Evolutionary conservation across 2,888 invertebrate species (phyloP), one percentile per base, ranked within the genome.

Genomic region (Nycteola revayana): DNA sequence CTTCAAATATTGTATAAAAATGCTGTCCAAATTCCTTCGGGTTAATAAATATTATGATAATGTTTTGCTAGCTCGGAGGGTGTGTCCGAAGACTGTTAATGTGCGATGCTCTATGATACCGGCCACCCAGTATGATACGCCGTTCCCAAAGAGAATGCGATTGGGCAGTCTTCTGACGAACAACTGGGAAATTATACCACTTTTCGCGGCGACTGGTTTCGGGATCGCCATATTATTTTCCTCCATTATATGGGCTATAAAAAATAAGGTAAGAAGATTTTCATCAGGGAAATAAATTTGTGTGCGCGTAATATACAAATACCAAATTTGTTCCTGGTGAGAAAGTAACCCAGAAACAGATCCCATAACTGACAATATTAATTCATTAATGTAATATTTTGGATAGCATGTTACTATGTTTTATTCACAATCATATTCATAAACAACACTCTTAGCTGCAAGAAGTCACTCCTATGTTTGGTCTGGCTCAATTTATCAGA

Each of bases 121-220:
- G 0, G 64, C 75, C 0, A 43, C 36, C n/a, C 87, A 87, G 58
- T 87, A 87, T 45, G 81, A 84, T 27, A 32, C 52, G 1, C 70
- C 74, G 1, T 33, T 62, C 0, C 66, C 81, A 0, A 60, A 57
- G n/a, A 71, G 53, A 36, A 30, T 85, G 6, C 42, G 43, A 0
- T 7, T 76, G 0, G 42, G 47, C 1, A 70, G 77, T 28, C 69
- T 57, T 0, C 8, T 79, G 10, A 57, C 22, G 5, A 60, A 49
- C 1, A 70, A 82, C 46, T 86, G 82, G 82, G 87, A 87, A 51
- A 70, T 57, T 0, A 74, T 78, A 9, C 87, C 87, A 0, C 40
- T 87, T 17, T 62, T 84, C 25, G 0, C 70, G 0, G 32, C 49
- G 1, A 78, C 76, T 0, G 36, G 29, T 5, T 10, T 66, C 2